Percentiles rank a stretch among this genome's conserved stretches.
phyloP scores from a whole-genome alignment of 2,888 invertebrate genomes.

The Agonum fuliginosum region DNA sequence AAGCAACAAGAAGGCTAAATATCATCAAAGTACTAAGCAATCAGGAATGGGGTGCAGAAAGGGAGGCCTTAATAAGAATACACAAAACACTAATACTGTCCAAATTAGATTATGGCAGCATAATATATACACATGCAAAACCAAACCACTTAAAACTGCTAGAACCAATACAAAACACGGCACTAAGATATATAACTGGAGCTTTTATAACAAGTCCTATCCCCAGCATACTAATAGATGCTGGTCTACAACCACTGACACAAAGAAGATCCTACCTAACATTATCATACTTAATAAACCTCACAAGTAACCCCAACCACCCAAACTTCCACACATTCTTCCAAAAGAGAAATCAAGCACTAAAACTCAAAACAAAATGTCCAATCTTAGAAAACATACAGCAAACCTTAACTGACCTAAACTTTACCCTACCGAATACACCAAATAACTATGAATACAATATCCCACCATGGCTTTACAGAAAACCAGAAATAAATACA shows the following conservation, averaged over 20 bases:
- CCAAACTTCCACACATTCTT: neutral
- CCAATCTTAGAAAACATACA: neutral
- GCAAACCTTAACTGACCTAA: neutral
- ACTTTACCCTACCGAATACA: neutral
- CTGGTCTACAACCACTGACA: slow-evolving; percentile 18
- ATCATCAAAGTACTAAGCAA: slow-evolving; percentile 59
- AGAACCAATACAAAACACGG: slow-evolving; percentile 43
- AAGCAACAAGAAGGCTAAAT: neutral
- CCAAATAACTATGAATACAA: neutral
- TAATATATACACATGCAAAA: slow-evolving; percentile 52
- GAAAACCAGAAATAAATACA: neutral
- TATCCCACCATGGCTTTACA: neutral
- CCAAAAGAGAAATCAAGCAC: neutral
- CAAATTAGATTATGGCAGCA: slow-evolving; percentile 59
- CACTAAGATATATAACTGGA: slow-evolving; percentile 49
- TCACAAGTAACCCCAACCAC: neutral
- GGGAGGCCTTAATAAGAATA: slow-evolving; percentile 26
- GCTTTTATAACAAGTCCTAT: slow-evolving; percentile 59
- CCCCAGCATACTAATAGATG: slow-evolving; percentile 45
- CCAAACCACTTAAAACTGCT: slow-evolving; percentile 30
- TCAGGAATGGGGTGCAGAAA: slow-evolving; percentile 14
- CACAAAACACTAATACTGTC: slow-evolving; percentile 59
- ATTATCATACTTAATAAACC: neutral
- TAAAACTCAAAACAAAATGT: neutral
- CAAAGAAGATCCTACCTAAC: slow-evolving; percentile 18